A percentile compares a stretch with the other conserved stretches of the same genome.
Evolutionary conservation across 2,797 vertebrate species (phyloP).

Genomic region (Mormyrops boulengeri): DNA sequence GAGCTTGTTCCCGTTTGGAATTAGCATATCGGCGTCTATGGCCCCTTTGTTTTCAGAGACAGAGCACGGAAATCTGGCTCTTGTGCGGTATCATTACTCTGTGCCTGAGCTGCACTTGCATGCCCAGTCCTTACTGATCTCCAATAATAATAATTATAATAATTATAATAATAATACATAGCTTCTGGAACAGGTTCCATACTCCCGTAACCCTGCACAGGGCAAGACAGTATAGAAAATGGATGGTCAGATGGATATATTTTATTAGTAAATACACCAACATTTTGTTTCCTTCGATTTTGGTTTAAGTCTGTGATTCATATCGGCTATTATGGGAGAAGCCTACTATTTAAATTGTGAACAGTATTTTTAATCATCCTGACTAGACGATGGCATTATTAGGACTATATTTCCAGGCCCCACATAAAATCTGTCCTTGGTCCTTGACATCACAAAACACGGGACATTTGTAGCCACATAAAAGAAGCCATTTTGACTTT

Average conservation of each 20-base stretch:
- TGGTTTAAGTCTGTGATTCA: background rate
- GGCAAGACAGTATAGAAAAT: background rate
- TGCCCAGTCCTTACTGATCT: background rate
- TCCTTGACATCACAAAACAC: background rate
- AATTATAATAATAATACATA: background rate
- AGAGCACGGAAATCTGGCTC: slow-evolving; percentile 13
- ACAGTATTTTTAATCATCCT: background rate
- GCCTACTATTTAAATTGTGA: background rate
- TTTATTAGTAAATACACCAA: background rate
- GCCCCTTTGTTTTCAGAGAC: slow-evolving; percentile 9
- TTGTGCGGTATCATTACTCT: background rate
- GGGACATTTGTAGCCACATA: background rate
- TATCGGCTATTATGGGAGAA: background rate
- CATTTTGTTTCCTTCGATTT: background rate
- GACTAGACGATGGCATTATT: background rate
- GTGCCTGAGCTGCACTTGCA: background rate
- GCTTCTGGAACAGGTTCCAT: background rate
- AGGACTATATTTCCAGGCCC: background rate
- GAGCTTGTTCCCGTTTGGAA: slow-evolving; percentile 12
- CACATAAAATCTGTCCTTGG: background rate
- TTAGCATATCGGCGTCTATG: slow-evolving; percentile 24
- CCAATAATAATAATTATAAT: background rate
- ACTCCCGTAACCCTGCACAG: background rate
- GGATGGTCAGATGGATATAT: background rate
- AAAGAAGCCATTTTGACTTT: slow-evolving; percentile 3